Evolutionary conservation across 2,888 invertebrate genomes (phyloP).

Genomic region (Meloe dianella): DNA sequence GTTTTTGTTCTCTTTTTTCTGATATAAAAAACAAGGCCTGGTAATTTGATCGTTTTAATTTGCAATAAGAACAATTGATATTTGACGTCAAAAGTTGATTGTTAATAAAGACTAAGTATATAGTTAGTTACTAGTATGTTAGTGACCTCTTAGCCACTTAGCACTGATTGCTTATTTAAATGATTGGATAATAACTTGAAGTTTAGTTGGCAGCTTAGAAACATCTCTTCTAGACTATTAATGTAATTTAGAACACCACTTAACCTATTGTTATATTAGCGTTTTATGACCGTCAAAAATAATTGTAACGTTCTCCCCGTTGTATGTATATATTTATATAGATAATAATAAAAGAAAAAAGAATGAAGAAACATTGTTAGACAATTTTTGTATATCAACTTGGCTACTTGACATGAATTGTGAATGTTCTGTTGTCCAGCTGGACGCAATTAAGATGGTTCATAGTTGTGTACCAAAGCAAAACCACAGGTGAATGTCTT

Average conservation of each 20-base stretch:
- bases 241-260: constrained; percentile 33
- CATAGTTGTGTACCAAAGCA: constrained; percentile 18
- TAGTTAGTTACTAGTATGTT: constrained; percentile 42
- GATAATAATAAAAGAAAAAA: background rate
- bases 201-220: constrained; percentile 27
- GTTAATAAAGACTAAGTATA: constrained; percentile 42
- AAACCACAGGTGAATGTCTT: constrained; percentile 30
- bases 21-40: background rate
- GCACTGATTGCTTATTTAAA: constrained; percentile 48
- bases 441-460: constrained; percentile 10
- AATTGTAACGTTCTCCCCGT: constrained; percentile 1
- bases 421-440: constrained; percentile 2
- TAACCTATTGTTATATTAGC: constrained; percentile 31
- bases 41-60: constrained; percentile 37
- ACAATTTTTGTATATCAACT: constrained; percentile 4
- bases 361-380: background rate
- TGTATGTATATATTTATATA: background rate
- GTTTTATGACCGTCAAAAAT: constrained; percentile 16
- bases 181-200: constrained; percentile 43
- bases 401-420: constrained; percentile 2
- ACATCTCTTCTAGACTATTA: constrained; percentile 32
- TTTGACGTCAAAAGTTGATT: constrained; percentile 47
- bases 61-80: constrained; percentile 44
- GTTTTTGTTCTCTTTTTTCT: background rate
- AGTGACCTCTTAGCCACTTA: constrained; percentile 46